A percentile compares a stretch with the other conserved stretches of the same genome.
These are phyloP conservation scores for Leucoraja ocellata DNA, from an alignment of 2,797 vertebrate species.

Conservation along the genomic window DNA sequence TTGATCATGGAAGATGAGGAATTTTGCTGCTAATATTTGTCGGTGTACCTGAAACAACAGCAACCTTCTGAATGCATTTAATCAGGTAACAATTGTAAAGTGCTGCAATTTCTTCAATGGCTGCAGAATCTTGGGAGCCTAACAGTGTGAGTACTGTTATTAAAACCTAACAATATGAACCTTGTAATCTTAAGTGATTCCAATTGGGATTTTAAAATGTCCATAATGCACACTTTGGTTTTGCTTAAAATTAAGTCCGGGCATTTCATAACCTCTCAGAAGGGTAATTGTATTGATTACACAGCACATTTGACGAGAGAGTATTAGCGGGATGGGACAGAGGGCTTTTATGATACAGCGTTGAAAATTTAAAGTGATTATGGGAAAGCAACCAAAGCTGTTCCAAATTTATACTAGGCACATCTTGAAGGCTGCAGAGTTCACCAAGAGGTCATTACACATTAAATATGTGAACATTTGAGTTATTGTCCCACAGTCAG, in stretches of 20 bases:
- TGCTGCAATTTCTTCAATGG: slow-evolving; percentile 22
- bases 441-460: slow-evolving; percentile 19
- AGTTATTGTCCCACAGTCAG: slow-evolving; percentile 27
- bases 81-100: slow-evolving; percentile 23
- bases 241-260: slow-evolving; percentile 23
- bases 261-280: slow-evolving; percentile 30
- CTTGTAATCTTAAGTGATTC: slow-evolving; percentile 37
- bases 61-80: slow-evolving; percentile 24
- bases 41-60: slow-evolving; percentile 10
- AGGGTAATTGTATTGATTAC: slow-evolving; percentile 35
- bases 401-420: slow-evolving; percentile 30
- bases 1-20: slow-evolving; percentile 12
- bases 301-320: slow-evolving; percentile 22
- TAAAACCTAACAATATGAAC: slow-evolving; percentile 37
- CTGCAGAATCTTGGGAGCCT: background rate
- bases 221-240: slow-evolving; percentile 22
- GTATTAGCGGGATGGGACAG: slow-evolving; percentile 32
- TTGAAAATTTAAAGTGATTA: slow-evolving; percentile 36
- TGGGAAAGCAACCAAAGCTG: slow-evolving; percentile 22
- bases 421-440: slow-evolving; percentile 32
- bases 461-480: slow-evolving; percentile 35
- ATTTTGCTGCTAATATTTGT: slow-evolving; percentile 29
- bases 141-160: slow-evolving; percentile 35
- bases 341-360: slow-evolving; percentile 34
- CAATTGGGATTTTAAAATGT: slow-evolving; percentile 29